Base-by-base conservation (phyloP, 2,113 vertebrate species). In the Gallinago undulata region DNA sequence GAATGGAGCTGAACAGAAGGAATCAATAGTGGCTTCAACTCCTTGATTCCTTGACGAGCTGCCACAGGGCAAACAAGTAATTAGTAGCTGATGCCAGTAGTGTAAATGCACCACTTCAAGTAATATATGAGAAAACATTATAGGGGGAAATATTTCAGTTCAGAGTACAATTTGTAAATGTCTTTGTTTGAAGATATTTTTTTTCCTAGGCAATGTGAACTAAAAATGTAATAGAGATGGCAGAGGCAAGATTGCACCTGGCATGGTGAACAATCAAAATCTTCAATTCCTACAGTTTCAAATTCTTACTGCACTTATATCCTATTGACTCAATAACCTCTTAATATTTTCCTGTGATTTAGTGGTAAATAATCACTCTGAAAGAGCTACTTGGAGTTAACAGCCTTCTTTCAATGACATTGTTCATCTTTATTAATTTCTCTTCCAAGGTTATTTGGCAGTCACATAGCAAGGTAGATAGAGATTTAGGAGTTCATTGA, bases 351-450 rank as follows among this genome's bases (percentile, higher is more conserved):
- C 43, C 62, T 62, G 83, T 89, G 69, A 93, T 96, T 96, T 92
- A 95, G 70, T 56, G 89, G 75, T 93, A 97, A 92, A 85, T 80
- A 96, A 80, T 93, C 24, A 66, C 50, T 88, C n/a, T 83, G 94
- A 95, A 97, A 96, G 87, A 91, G 17, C 16, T 80, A 45, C n/a
- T 92, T 83, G 62, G 39, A 60, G 33, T 76, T 81, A 96, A 77
- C 59, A 90, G 81, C 51, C 66, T 77, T 48, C 87, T 95, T 95
- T 96, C 88, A 96, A 18, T 85, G 55, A 41, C 68, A 63, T 74
- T 96, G 41, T 66, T 94, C 84, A 43, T 94, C 94, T 96, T 97
- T 78, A 97, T 96, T 93, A 70, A 68, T 90, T 94, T 94, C 59
- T 83, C 48, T 97, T 95, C 82, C 66, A 64, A 96, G 74, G 59